Evolutionary conservation across 2,888 invertebrate species (phyloP).

Genomic region (Limnephilus rhombicus): DNA sequence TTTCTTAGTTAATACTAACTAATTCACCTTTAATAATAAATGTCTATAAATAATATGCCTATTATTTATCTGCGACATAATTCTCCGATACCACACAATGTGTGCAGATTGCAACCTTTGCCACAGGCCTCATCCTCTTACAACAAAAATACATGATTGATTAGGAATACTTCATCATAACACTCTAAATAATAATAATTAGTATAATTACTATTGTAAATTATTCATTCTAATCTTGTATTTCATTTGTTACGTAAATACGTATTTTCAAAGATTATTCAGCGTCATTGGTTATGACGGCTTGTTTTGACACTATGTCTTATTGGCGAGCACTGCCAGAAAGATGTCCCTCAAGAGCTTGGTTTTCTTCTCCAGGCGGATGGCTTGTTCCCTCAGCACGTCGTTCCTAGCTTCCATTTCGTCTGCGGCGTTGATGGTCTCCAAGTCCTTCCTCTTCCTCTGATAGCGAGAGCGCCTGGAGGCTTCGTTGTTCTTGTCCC

Average conservation of each 20-base stretch:
- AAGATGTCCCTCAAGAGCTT: constrained; percentile 42
- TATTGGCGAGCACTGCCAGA: constrained; percentile 20
- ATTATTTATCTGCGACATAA: neutral
- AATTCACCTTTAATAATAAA: neutral
- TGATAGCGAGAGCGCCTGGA: constrained; percentile 86
- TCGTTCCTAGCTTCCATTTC: constrained; percentile 81
- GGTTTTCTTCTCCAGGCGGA: constrained; percentile 75
- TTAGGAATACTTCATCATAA: neutral
- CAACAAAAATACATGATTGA: neutral
- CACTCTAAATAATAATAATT: neutral
- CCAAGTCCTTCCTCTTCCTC: constrained; percentile 79
- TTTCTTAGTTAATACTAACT: neutral
- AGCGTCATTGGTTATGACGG: neutral
- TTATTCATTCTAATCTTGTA: neutral
- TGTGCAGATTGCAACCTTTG: neutral
- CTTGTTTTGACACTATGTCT: neutral
- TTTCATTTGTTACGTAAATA: neutral
- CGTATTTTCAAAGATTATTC: neutral
- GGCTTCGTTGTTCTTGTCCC: constrained; percentile 89
- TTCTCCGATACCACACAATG: neutral
- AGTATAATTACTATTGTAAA: neutral
- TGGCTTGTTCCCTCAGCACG: constrained; percentile 81
- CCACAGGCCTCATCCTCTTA: neutral
- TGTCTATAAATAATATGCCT: neutral
- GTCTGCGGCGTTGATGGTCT: constrained; percentile 77